Evolutionary conservation across 2,888 invertebrate genomes (phyloP).

Genomic region (Rotaria magnacalcarata): DNA sequence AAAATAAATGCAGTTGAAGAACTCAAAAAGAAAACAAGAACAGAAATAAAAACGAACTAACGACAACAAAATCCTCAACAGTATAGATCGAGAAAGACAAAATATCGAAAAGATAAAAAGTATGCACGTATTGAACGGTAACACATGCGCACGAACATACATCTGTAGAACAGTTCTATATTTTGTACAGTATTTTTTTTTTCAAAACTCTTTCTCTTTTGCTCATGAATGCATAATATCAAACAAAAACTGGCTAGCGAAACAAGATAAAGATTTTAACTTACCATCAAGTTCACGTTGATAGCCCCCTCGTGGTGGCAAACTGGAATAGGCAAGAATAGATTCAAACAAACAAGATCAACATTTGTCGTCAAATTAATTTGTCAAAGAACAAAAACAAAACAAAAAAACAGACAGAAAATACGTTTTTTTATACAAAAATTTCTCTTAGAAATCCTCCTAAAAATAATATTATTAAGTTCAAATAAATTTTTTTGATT

Average conservation of each 20-base stretch:
- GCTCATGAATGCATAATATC: background rate
- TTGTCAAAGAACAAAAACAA: background rate
- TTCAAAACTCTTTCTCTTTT: too few species aligned
- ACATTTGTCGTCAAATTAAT: background rate
- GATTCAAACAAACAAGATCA: background rate
- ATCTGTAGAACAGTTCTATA: background rate
- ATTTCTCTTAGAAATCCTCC: too few species aligned
- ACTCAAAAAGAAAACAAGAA: background rate
- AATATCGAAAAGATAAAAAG: background rate
- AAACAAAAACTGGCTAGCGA: background rate
- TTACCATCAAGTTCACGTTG: conserved; percentile 34
- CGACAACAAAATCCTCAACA: background rate
- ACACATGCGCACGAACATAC: background rate
- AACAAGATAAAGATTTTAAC: background rate
- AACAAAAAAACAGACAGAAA: too few species aligned
- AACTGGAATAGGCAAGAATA: conserved; percentile 12
- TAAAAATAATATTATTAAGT: too few species aligned
- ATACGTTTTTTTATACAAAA: too few species aligned
- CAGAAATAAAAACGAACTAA: background rate
- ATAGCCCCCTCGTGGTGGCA: conserved; percentile 11
- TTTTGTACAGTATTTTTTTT: background rate
- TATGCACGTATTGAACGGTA: too few species aligned
- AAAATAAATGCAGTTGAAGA: background rate
- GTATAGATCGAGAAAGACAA: background rate
- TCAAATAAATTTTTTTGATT: too few species aligned